Evolutionary conservation across 2,113 vertebrate species (phyloP), one percentile per base, ranked within the genome.

Genomic region (Forbesichthys papilliferus): DNA sequence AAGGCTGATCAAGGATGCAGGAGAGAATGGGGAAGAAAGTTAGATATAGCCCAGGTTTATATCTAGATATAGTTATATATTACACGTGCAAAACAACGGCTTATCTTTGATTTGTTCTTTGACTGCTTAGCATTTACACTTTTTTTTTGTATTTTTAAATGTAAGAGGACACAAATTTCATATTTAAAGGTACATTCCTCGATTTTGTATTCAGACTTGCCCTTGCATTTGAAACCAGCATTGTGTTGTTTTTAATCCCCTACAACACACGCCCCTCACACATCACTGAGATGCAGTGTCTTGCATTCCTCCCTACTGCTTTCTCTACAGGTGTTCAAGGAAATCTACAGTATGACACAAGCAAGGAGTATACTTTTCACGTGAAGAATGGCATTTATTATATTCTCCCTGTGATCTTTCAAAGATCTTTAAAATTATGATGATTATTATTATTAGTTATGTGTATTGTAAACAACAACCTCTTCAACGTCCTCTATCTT

Each of bases 21-120:
- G 94, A 0, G 97, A 98, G 86, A 98, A 97, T 0, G 94, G 95
- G 8, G 96, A 98, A 5, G 96, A 99, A 80, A 95, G 93, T 89
- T 99, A 98, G 84, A 82, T 71, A 42, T 36, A 11, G 14, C 12
- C 56, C 27, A 27, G 36, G 36, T 42, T 42, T 42, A 5, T 42
- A 42, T 42, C 36, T 42, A 8, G 36, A 42, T 42, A 42, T 7
- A 42, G 36, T 42, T 42, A 42, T 42, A 42, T 42, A 81, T 36
- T 57, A 60, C 68, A 67, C 52, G 69, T 36, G 11, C n/a, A 75
- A 57, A 78, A 51, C 0, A 46, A 66, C 57, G 68, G 3, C 1
- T 65, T 79, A 73, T 78, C 49, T 74, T 76, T 77, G 9, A 68
- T 42, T 78, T 81, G 36, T 48, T 74, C 42, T 81, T 79, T 87